phyloP scores from a whole-genome alignment of 2,113 vertebrate species.

The Rhynchomys soricoides region DNA sequence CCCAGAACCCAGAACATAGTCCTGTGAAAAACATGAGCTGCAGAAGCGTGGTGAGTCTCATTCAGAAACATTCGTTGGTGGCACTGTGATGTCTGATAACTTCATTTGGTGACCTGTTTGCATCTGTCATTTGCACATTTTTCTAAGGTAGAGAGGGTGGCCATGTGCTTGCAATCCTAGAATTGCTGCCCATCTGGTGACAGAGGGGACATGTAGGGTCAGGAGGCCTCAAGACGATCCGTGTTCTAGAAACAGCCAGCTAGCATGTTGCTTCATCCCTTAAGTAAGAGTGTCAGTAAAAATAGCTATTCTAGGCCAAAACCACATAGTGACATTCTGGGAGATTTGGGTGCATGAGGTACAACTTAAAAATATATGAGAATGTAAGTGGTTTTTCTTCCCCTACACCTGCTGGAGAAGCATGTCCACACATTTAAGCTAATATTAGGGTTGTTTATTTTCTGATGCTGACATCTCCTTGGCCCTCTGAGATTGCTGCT shows the following conservation, averaged over 20 bases:
- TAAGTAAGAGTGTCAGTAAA: slow-evolving; percentile 38
- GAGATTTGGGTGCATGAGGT: slow-evolving; percentile 52
- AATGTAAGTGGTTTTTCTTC: slow-evolving; percentile 21
- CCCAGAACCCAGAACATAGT: neutral
- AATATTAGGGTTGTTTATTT: slow-evolving; percentile 79
- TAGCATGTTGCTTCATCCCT: neutral
- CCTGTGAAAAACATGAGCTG: fast-evolving
- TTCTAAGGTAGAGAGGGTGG: neutral
- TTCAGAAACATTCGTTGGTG: neutral
- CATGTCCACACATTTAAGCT: slow-evolving; percentile 54
- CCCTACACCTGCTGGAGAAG: slow-evolving; percentile 48
- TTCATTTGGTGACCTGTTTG: neutral
- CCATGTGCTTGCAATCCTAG: neutral
- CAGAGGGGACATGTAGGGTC: neutral
- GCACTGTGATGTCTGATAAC: neutral
- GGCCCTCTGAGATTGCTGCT: slow-evolving; percentile 57
- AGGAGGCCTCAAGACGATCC: neutral
- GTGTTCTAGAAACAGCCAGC: neutral
- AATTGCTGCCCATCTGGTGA: neutral
- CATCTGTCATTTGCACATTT: neutral
- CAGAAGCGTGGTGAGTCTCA: fast-evolving
- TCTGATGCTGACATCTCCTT: slow-evolving; percentile 52
- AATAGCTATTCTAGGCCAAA: slow-evolving; percentile 28
- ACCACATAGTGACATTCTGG: neutral
- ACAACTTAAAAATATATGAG: slow-evolving; percentile 76